A percentile compares a stretch with the other conserved stretches of the same genome.
These are phyloP conservation scores for Gobio gobio DNA, from an alignment of 2,113 vertebrate species.

Conservation along the genomic window DNA sequence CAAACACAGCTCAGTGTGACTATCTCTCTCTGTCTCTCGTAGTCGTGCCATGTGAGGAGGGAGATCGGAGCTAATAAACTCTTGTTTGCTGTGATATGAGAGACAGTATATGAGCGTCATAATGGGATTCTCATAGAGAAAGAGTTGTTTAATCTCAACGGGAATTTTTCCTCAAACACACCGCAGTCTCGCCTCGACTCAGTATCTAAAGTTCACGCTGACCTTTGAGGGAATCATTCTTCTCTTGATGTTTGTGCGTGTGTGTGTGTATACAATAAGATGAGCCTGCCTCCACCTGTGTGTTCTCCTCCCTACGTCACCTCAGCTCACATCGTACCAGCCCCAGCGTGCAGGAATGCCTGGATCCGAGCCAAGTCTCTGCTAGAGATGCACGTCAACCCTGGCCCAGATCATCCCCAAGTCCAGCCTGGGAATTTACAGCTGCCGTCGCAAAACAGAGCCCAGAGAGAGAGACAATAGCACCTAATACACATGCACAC, in stretches of 20 bases:
- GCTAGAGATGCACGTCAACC: constrained; percentile 33
- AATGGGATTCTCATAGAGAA: constrained; percentile 52
- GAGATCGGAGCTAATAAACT: constrained; percentile 36
- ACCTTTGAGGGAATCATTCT: constrained; percentile 75
- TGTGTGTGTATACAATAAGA: constrained; percentile 53
- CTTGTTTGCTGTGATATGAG: constrained; percentile 50
- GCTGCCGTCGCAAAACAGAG: not conserved
- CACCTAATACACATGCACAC: constrained; percentile 4
- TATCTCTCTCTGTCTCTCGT: not conserved
- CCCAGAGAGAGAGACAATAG: constrained; percentile 25
- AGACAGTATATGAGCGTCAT: constrained; percentile 65
- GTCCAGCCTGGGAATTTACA: constrained; percentile 24
- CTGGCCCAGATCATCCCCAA: constrained; percentile 9
- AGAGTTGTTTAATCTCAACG: constrained; percentile 23
- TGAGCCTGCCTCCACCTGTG: constrained; percentile 49
- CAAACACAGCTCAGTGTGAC: constrained; percentile 32
- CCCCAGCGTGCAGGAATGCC: constrained; percentile 57
- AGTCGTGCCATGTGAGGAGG: not conserved
- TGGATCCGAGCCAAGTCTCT: constrained; percentile 40
- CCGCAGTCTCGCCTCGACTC: constrained; percentile 28
- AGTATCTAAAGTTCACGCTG: constrained; percentile 74
- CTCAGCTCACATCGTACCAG: constrained; percentile 54
- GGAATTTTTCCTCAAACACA: constrained; percentile 65
- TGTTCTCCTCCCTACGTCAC: constrained; percentile 49
- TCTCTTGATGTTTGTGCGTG: constrained; percentile 73